A percentile compares a stretch with the other conserved stretches of the same genome.
Conservation (phyloP, 23 tunicate genomes). For the Trididemnum miniatum region DNA sequence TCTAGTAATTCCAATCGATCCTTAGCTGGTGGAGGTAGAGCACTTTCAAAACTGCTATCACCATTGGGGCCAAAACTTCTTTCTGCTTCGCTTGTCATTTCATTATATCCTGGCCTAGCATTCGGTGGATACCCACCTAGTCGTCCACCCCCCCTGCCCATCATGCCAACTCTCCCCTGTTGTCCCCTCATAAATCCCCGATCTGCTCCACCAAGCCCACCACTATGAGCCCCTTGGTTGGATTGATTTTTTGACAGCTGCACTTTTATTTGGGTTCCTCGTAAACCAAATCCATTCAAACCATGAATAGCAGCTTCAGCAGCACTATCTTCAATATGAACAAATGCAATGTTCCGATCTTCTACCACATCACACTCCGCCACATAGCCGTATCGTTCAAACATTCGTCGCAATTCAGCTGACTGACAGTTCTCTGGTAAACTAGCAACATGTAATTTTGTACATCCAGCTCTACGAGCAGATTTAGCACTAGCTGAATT, state of each 20-base stretch:
- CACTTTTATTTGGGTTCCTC: conserved; percentile 69
- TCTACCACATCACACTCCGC: conserved; percentile 95
- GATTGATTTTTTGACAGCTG: conserved; percentile 86
- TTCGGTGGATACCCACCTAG: conserved; percentile 22
- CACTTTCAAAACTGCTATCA: conserved; percentile 40
- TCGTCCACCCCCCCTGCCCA: conserved; percentile 26
- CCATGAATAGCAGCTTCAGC: conserved; percentile 92
- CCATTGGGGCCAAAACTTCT: conserved; percentile 44
- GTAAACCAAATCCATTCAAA: conserved; percentile 61
- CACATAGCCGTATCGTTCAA: conserved; percentile 93
- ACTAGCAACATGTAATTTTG: conserved; percentile 88
- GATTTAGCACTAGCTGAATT: conserved; percentile 80
- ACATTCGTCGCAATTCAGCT: conserved; percentile 66
- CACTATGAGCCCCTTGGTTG: not conserved
- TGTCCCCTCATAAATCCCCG: conserved; percentile 38
- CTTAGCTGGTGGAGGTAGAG: conserved; percentile 80
- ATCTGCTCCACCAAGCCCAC: conserved; percentile 39
- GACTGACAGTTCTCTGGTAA: conserved; percentile 73
- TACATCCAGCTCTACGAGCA: conserved; percentile 90
- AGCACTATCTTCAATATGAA: conserved; percentile 80
- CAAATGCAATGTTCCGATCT: conserved; percentile 93
- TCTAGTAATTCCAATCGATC: conserved; percentile 88
- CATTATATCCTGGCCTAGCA: conserved; percentile 21
- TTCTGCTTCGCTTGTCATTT: conserved; percentile 12
- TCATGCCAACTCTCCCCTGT: conserved; percentile 30